phyloP scores from a whole-genome alignment of 1,140 invertebrate species.

The Frieseomelitta varia region DNA sequence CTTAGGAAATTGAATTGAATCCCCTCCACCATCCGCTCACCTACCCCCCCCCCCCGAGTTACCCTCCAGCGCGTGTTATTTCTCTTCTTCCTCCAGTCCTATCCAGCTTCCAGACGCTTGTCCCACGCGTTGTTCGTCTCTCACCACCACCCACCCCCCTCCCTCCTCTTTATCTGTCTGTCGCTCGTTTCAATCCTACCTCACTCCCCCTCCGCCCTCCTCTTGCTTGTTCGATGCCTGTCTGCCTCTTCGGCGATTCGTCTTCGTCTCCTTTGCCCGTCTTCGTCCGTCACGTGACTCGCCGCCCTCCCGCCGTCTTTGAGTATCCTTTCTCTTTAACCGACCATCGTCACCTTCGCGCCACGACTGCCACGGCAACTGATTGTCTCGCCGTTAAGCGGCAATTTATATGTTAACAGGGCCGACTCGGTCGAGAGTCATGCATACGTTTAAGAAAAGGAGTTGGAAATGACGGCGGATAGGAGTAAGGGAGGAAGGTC shows the following conservation, averaged over 20 bases:
- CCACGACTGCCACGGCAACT: slow-evolving; percentile 54
- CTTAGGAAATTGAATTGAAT: slow-evolving; percentile 78
- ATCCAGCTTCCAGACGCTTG: slow-evolving; percentile 2
- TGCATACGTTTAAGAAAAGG: slow-evolving; percentile 69
- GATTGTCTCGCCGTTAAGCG: slow-evolving; percentile 74
- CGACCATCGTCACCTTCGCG: slow-evolving; percentile 50
- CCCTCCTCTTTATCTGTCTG: neutral
- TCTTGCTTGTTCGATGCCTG: neutral
- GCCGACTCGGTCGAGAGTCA: slow-evolving; percentile 73
- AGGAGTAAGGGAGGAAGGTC: neutral
- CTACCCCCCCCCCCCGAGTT: slow-evolving; percentile 17
- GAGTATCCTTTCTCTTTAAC: neutral
- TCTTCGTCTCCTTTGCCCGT: too few species aligned
- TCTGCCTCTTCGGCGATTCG: slow-evolving; percentile 8
- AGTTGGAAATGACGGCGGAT: slow-evolving; percentile 1
- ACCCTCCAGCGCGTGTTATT: slow-evolving; percentile 9
- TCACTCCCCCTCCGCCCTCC: neutral
- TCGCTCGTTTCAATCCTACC: neutral
- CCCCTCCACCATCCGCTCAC: slow-evolving; percentile 31
- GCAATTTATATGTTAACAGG: slow-evolving; percentile 79
- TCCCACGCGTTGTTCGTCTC: slow-evolving; percentile 1
- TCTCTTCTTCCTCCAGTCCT: slow-evolving; percentile 16
- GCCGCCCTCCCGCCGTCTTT: neutral
- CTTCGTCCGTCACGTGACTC: slow-evolving; percentile 26
- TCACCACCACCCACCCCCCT: too few species aligned